Conservation (phyloP, 2,113 vertebrate genomes). For the Sclerurus mexicanus region DNA sequence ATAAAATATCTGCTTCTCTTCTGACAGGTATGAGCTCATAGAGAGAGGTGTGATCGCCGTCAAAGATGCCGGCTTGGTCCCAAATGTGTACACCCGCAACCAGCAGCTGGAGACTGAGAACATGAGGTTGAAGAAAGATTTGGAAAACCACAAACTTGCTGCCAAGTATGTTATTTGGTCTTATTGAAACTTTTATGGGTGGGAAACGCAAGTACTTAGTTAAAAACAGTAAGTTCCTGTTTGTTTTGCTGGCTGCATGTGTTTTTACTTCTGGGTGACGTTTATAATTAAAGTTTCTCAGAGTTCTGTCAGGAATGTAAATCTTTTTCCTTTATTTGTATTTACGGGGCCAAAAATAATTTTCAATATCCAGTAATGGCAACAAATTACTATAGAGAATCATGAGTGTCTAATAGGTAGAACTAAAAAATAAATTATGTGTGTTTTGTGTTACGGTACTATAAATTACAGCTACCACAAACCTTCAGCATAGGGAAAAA, state of each 20-base stretch:
- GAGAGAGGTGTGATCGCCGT: slow-evolving; percentile 75
- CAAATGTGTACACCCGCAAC: slow-evolving; percentile 77
- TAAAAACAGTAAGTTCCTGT: neutral
- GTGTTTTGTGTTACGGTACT: neutral
- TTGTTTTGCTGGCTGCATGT: neutral
- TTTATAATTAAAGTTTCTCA: neutral
- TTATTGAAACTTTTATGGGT: neutral
- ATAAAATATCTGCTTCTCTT: neutral
- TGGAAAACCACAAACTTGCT: slow-evolving; percentile 74
- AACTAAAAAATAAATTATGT: neutral
- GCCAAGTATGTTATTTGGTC: slow-evolving; percentile 64
- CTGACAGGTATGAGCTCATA: slow-evolving; percentile 77
- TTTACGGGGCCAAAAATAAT: neutral
- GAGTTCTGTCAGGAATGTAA: neutral
- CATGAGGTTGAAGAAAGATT: slow-evolving; percentile 73
- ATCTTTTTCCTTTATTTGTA: slow-evolving; percentile 1
- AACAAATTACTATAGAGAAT: neutral
- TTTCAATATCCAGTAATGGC: neutral
- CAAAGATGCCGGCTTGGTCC: slow-evolving; percentile 62
- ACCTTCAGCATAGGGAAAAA: neutral
- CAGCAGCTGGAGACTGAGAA: slow-evolving; percentile 80
- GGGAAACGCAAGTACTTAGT: neutral
- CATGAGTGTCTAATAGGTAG: neutral
- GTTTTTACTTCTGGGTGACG: neutral
- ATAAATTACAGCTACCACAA: neutral